These are phyloP conservation scores for Conus ventricosus DNA, from an alignment of 1,140 invertebrate genomes.

Conservation along the genomic window DNA sequence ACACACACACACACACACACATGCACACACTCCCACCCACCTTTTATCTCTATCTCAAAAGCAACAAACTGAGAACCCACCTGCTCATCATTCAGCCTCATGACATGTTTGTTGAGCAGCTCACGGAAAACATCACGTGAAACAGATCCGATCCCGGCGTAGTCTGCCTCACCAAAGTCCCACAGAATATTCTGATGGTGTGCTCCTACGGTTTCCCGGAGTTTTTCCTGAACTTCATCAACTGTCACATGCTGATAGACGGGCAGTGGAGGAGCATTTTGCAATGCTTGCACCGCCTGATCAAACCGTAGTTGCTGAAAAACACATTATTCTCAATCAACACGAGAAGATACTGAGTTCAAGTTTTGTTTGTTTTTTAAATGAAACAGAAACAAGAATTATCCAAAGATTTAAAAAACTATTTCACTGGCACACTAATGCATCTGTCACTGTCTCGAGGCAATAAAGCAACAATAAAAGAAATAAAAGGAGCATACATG, in stretches of 20 bases:
- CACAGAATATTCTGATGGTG: constrained; percentile 60
- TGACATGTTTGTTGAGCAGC: constrained; percentile 59
- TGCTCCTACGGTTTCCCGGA: constrained; percentile 62
- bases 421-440: too few species aligned
- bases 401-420: too few species aligned
- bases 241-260: constrained; percentile 45
- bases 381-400: too few species aligned
- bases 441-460: too few species aligned
- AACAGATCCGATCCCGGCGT: constrained; percentile 69
- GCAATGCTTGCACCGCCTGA: neutral
- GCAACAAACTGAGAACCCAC: constrained; percentile 41
- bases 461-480: too few species aligned
- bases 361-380: too few species aligned
- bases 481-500: too few species aligned
- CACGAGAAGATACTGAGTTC: too few species aligned
- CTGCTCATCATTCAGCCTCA: constrained; percentile 70
- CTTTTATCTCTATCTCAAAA: neutral
- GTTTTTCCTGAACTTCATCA: constrained; percentile 60
- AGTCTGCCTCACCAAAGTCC: constrained; percentile 65
- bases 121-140: constrained; percentile 66
- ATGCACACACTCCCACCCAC: neutral
- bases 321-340: neutral
- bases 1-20: neutral
- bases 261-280: constrained; percentile 53
- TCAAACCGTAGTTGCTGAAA: constrained; percentile 26